Percentiles rank a stretch among this genome's conserved stretches.
phyloP scores from a whole-genome alignment of 1,140 invertebrate species.

The Tetragnatha versicolor region DNA sequence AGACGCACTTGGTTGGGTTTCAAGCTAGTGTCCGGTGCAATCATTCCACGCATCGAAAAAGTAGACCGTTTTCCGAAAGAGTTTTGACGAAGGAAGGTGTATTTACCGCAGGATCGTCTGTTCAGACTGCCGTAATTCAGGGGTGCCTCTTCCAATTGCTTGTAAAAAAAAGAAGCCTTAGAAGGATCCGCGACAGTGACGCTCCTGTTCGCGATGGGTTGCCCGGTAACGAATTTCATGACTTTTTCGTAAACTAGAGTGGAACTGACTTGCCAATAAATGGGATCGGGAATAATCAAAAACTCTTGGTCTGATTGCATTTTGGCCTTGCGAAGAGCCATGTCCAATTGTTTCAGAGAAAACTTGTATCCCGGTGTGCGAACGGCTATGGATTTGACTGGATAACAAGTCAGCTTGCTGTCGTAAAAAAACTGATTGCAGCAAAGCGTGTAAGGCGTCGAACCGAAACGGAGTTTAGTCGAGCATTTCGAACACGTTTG shows the following conservation, averaged over 20 bases:
- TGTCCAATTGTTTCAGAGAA: background rate
- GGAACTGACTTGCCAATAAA: constrained; percentile 29
- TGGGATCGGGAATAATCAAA: constrained; percentile 22
- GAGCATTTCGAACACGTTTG: background rate
- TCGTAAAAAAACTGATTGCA: constrained; percentile 22
- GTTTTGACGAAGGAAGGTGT: constrained; percentile 17
- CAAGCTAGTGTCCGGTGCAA: constrained; percentile 15
- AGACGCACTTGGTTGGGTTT: constrained; percentile 3
- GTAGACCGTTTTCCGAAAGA: constrained; percentile 33
- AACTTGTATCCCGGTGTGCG: background rate
- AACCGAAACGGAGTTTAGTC: background rate
- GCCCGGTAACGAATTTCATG: constrained; percentile 1
- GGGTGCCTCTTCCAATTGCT: constrained; percentile 12
- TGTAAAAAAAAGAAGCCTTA: constrained; percentile 16
- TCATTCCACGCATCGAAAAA: constrained; percentile 24
- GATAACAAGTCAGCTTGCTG: background rate
- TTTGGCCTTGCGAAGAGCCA: background rate
- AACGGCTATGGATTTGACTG: constrained; percentile 21
- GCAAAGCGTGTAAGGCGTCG: background rate
- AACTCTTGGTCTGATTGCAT: constrained; percentile 10
- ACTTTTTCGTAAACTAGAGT: constrained; percentile 24
- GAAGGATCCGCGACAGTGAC: background rate
- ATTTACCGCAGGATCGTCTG: constrained; percentile 14
- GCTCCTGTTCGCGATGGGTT: background rate
- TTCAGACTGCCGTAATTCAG: constrained; percentile 12